A percentile compares a stretch with the other conserved stretches of the same genome.
These are phyloP conservation scores for Myiothlypis chrysogaster DNA, from an alignment of 2,797 vertebrate species.

Conservation along the genomic window DNA sequence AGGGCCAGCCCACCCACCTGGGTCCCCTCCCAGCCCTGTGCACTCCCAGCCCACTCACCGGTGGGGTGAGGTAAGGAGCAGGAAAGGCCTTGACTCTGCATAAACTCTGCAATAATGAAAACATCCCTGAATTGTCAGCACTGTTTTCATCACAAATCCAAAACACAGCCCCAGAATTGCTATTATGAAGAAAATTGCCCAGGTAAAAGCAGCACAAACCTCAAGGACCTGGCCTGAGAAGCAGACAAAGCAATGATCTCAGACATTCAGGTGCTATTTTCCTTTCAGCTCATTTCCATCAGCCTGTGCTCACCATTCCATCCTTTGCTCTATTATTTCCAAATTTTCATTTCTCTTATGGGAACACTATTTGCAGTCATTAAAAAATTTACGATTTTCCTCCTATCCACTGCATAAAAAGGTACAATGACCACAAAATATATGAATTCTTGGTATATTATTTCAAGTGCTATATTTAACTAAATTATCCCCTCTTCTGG, in stretches of 20 bases:
- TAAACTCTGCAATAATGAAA: not conserved
- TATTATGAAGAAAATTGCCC: not conserved
- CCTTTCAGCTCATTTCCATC: not conserved
- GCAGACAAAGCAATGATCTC: not conserved
- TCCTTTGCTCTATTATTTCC: not conserved
- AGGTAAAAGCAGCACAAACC: not conserved
- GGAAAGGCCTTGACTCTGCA: not conserved
- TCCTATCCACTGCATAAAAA: not conserved
- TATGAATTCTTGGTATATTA: not conserved
- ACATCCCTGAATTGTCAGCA: not conserved
- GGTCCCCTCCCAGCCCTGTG: not conserved
- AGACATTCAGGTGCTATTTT: not conserved
- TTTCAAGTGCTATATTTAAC: constrained; percentile 62
- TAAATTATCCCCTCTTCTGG: constrained; percentile 50
- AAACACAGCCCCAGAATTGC: not conserved
- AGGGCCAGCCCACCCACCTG: not conserved
- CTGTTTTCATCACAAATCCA: not conserved
- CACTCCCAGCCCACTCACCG: not conserved
- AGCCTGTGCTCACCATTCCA: not conserved
- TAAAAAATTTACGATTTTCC: not conserved
- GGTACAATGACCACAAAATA: not conserved
- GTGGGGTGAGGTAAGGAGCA: not conserved
- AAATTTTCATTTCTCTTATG: not conserved
- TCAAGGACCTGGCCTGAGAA: not conserved
- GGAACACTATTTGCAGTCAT: not conserved